Base-by-base conservation (phyloP, 2,888 invertebrate genomes). In the Cryptocephalus moraei region DNA sequence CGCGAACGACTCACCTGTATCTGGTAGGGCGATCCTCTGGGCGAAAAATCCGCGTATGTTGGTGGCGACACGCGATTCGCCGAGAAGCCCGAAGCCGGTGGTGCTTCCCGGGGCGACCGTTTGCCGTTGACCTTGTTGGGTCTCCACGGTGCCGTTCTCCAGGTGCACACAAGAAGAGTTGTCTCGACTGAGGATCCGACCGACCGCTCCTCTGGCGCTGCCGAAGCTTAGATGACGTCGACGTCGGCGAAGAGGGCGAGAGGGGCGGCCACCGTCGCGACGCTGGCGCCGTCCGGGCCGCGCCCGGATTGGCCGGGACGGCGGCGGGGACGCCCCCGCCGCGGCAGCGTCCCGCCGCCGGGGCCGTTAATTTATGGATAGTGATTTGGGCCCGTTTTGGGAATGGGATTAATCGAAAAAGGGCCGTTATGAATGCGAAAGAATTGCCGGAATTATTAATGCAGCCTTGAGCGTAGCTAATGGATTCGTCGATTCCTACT, bases 21-120 rank as follows among this genome's bases (percentile, higher is more conserved):
- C 84, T 65, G 81, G 77, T 72, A 82, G 77, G 68, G 81, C 75
- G 70, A 83, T 76, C 64, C 81, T 78, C 71, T 78, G 79, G 66
- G 79, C 74, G 60, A 86, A 78, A 75, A 79, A 84, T 63, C 84
- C 84, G 67, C 79, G 76, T 71, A 85, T 80, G 73, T 83, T 83
- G 73, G 76, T 80, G 68, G 85, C 84, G 66, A 84, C 82, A 62
- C 81, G 77, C 69, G 79, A 65, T 50, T 69, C 80, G 67, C 82
- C 78, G 70, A 81, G 81, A 60, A 82, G 78, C 72, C 82, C 77
- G 73, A 82, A 76, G 22, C 22, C 22, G 22, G 22, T 22, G 61
- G 62, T 64, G 66, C 68, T 68, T 62, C 66, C 64, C 63, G 68
- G 68, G 61, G 63, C 66, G 36, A 36, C 36, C 59, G 63, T 61